Percentiles rank a stretch among this genome's conserved stretches.
Conservation (phyloP, 2,797 vertebrate species). For the Ispidina picta region DNA sequence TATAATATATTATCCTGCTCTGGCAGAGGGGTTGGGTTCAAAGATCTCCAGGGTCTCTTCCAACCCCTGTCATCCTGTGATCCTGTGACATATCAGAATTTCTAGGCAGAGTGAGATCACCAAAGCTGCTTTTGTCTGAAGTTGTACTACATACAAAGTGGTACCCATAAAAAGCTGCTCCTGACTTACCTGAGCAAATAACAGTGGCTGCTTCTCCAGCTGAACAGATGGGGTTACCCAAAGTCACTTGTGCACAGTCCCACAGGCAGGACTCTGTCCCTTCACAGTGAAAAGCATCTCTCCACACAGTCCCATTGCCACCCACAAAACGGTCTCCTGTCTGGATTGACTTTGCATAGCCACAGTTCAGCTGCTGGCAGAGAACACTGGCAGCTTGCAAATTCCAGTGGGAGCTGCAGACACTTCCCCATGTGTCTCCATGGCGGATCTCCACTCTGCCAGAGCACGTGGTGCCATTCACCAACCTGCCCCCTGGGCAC, state of each 20-base stretch:
- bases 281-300: constrained; percentile 61
- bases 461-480: constrained; percentile 57
- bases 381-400: constrained; percentile 61
- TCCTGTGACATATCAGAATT: background rate
- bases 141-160: background rate
- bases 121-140: background rate
- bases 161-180: background rate
- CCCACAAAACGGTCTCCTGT: background rate
- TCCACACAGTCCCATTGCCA: background rate
- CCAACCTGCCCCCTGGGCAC: constrained; percentile 35
- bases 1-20: too few species aligned
- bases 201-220: constrained; percentile 47
- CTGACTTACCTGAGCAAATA: constrained; percentile 69
- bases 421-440: constrained; percentile 30
- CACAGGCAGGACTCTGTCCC: constrained; percentile 61
- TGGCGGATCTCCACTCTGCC: constrained; percentile 70
- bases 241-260: constrained; percentile 37
- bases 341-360: constrained; percentile 38
- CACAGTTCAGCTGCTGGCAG: constrained; percentile 69
- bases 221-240: constrained; percentile 57
- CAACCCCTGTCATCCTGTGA: too few species aligned
- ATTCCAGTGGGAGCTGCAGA: constrained; percentile 68
- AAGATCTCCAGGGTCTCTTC: too few species aligned
- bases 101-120: background rate
- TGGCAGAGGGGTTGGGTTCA: too few species aligned